Base-by-base conservation (phyloP, 2,888 invertebrate genomes). In the Cylindroiulus punctatus region DNA sequence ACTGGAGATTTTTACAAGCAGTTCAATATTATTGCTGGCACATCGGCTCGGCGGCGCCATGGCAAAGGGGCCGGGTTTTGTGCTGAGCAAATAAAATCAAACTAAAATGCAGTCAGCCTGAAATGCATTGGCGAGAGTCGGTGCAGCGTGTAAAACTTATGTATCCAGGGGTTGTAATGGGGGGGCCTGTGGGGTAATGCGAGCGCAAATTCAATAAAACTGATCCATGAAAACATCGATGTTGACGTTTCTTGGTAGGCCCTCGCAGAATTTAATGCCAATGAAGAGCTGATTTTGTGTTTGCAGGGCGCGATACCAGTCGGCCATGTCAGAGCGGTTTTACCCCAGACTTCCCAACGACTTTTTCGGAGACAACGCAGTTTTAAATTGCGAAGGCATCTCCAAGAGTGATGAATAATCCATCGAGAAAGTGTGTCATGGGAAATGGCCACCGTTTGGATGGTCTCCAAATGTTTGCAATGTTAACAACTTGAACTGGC, bases 101-200 rank as follows among this genome's bases (percentile, higher is more conserved):
- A 65, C 65, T 65, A 65, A 65, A 65, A 65, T 65, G 65, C 65
- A 65, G 65, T 65, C 65, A 65, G n/a, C 22, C 26, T 65, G 65
- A 65, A 65, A 65, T 22, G 65, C 65, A n/a, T 65, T 65, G 65
- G 65, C 65, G 65, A 22, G 22, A 26, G 26, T 65, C 65, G 65
- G 65, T 65, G 65, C 65, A 65, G 65, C 65, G 65, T 65, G 65
- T 65, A 65, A 65, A 65, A 65, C 65, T 65, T 65, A 65, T 65
- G 65, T 65, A 65, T 65, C 65, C 26, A 65, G 65, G 65, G 65
- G 65, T 22, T 22, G 26, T 65, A 65, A 65, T 65, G 26, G 65
- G 65, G 47, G 65, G 65, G 22, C 10, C 1, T 19, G n/a, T 12
- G 12, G 8, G 22, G 57, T 57, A 65, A 26, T 22, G 26, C 22